Evolutionary conservation across 2,113 vertebrate genomes (phyloP).

Genomic region (Ailuropoda melanoleuca): DNA sequence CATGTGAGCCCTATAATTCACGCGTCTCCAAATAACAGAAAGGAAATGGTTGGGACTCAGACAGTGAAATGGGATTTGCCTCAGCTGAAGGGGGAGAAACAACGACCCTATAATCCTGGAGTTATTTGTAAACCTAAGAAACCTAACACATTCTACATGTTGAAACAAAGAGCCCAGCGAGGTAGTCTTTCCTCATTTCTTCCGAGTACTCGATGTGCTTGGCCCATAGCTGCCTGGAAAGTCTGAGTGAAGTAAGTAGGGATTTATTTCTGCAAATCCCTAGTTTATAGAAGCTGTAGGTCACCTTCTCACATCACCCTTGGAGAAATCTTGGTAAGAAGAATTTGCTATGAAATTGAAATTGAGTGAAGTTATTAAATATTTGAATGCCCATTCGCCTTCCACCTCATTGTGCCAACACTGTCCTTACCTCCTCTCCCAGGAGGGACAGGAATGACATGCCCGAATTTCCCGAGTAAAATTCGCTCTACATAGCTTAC

Average conservation of each 20-base stretch:
- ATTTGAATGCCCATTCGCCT: background rate
- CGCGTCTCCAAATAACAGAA: background rate
- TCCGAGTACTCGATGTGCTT: background rate
- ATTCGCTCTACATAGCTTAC: background rate
- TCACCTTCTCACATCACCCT: background rate
- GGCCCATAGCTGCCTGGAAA: background rate
- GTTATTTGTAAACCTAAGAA: background rate
- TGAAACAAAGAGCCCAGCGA: background rate
- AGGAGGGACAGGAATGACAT: background rate
- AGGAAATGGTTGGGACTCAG: background rate
- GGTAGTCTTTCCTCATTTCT: background rate
- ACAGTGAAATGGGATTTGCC: background rate
- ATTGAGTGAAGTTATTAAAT: background rate
- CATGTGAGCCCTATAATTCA: background rate
- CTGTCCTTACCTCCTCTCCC: background rate
- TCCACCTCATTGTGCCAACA: background rate
- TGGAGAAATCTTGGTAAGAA: background rate
- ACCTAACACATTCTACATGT: background rate
- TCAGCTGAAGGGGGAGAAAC: background rate
- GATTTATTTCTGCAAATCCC: background rate
- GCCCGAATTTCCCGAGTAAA: background rate
- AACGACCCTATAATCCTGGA: background rate
- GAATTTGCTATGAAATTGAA: constrained; percentile 39
- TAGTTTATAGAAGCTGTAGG: background rate
- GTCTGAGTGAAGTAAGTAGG: background rate